Percentiles rank a stretch among this genome's conserved stretches.
These are phyloP conservation scores for Heliconius charithonia DNA, from an alignment of 2,888 invertebrate genomes.

Conservation along the genomic window DNA sequence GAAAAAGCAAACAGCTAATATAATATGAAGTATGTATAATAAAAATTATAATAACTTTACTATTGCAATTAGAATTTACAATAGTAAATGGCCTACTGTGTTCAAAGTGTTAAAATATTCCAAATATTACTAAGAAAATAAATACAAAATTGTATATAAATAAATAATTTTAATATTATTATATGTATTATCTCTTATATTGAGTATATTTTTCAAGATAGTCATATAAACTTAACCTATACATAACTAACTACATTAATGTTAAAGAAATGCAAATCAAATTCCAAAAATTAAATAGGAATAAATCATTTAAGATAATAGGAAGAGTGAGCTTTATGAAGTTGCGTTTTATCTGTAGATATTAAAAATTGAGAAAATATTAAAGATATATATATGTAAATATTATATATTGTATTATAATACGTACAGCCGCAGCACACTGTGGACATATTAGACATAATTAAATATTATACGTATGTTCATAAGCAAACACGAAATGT, in stretches of 20 bases:
- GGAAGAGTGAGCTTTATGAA: background rate
- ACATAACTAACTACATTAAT: slow-evolving; percentile 7
- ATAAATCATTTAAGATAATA: background rate
- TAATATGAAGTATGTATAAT: background rate
- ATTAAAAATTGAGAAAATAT: background rate
- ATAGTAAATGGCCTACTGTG: background rate
- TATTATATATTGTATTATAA: slow-evolving; percentile 14
- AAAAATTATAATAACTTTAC: background rate
- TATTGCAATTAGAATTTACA: background rate
- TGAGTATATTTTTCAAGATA: background rate
- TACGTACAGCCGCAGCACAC: slow-evolving; percentile 29
- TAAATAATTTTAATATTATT: too few species aligned
- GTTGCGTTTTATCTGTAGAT: background rate
- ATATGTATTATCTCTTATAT: too few species aligned
- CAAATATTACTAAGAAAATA: background rate
- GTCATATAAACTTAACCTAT: background rate
- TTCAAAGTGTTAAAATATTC: slow-evolving; percentile 24
- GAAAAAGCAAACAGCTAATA: slow-evolving; percentile 19
- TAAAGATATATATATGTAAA: background rate
- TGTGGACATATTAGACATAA: slow-evolving; percentile 24
- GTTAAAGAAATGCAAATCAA: background rate
- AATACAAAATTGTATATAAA: too few species aligned
- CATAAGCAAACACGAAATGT: background rate
- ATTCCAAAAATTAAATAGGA: background rate
- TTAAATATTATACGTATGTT: slow-evolving; percentile 22